Evolutionary conservation across 2,113 vertebrate species (phyloP).

Genomic region (Anser cygnoides): DNA sequence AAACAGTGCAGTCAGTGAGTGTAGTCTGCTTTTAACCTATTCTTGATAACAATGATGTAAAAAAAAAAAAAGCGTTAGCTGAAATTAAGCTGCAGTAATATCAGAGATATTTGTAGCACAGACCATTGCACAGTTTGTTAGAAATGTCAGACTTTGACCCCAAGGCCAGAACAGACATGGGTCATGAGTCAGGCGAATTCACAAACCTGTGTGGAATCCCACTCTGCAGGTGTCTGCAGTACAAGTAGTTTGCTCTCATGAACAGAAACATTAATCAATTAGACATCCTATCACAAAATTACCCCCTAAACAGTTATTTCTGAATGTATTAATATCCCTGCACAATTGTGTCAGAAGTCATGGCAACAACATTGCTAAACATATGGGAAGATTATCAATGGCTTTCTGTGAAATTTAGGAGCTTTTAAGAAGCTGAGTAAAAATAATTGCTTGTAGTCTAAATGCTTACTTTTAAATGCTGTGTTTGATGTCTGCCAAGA

Average conservation of each 20-base stretch:
- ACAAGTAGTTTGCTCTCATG: not conserved
- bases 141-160: not conserved
- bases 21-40: not conserved
- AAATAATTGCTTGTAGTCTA: constrained; percentile 3
- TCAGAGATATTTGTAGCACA: not conserved
- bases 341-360: not conserved
- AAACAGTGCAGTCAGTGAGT: not conserved
- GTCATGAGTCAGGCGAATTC: not conserved
- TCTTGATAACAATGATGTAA: not conserved
- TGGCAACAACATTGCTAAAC: not conserved
- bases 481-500: not conserved
- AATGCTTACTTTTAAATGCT: not conserved
- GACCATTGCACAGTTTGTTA: not conserved
- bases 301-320: not conserved
- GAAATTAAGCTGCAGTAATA: no score
- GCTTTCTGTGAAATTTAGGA: not conserved
- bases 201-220: not conserved
- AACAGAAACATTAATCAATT: not conserved
- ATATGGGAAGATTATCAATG: not conserved
- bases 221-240: not conserved
- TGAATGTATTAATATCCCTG: not conserved
- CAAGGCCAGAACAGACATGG: not conserved
- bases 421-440: not conserved
- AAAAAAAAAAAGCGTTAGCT: no score
- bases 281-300: not conserved